Evolutionary conservation across 2,797 vertebrate species (phyloP), one percentile per base, ranked within the genome.

Genomic region (Numenius phaeopus): DNA sequence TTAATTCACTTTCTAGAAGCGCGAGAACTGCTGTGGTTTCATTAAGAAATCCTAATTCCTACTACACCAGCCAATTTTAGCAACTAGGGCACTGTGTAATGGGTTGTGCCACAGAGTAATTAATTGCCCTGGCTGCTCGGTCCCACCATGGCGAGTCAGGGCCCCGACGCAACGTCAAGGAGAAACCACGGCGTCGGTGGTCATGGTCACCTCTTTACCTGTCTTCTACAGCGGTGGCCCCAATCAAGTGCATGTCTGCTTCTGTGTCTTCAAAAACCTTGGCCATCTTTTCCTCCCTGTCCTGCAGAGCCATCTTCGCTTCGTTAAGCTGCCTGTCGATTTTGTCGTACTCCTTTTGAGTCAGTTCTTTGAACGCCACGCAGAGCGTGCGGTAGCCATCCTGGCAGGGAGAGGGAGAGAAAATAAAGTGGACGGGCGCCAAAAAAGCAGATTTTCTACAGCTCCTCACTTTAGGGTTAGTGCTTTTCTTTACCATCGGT

Each of bases 191-290:
- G 44, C 2, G 13, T 39, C 2, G 2, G 13, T 26, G 39, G 5
- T 19, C 23, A 9, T 6, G 27, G 76, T 11, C 50, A 15, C 26
- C 26, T 54, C 82, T 64, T 98, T 98, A 99, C 99, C 99, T 99
- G 98, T 99, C 99, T 97, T 99, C 99, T 26, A 99, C 99, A 32
- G 99, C 99, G 15, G 99, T 99, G 21, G 99, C 99, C 94, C 99
- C 99, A 52, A 99, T 99, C 89, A 99, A 98, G 97, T 98, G 99
- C 99, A 99, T 99, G 91, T 98, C 98, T 4, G 98, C 99, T 97
- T 99, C 99, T 94, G 99, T 98, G 93, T 99, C 98, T 89, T 99
- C 99, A 97, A 99, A 99, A 94, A 99, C 98, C 75, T 98, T 98
- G 72, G 99, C 99, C 97, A 99, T 98, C 98, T 98, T 99, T 95